Conservation (phyloP, 2,113 vertebrate species). For the Gobius niger region DNA sequence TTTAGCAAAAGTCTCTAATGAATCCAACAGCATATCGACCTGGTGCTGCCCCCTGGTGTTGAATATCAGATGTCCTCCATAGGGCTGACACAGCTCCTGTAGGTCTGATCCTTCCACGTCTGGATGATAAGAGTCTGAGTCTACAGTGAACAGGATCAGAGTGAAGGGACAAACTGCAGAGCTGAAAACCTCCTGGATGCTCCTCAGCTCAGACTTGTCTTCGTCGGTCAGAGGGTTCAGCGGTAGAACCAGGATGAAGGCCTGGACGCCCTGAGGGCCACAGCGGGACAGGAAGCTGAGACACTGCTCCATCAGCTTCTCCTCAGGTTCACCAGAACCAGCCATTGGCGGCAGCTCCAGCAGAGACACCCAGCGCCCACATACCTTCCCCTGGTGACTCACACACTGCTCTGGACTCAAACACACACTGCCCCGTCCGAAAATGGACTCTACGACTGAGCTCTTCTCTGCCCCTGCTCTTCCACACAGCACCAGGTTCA, state of each 20-base stretch:
- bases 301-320: slow-evolving; percentile 5
- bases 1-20: too few species aligned
- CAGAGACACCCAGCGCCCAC: slow-evolving; percentile 32
- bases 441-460: slow-evolving; percentile 15
- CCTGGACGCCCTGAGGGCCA: slow-evolving; percentile 39
- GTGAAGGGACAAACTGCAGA: slow-evolving; percentile 22
- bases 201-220: slow-evolving; percentile 45
- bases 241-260: slow-evolving; percentile 41
- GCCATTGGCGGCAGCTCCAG: slow-evolving; percentile 39
- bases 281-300: slow-evolving; percentile 29
- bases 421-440: slow-evolving; percentile 26
- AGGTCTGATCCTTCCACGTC: not conserved
- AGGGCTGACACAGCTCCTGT: not conserved
- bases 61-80: not conserved
- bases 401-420: too few species aligned
- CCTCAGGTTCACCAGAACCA: slow-evolving; percentile 20
- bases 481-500: slow-evolving; percentile 39
- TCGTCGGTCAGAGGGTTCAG: slow-evolving; percentile 19
- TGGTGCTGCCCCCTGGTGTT: too few species aligned
- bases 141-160: slow-evolving; percentile 32
- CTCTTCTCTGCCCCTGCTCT: slow-evolving; percentile 26
- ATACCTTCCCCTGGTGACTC: slow-evolving; percentile 28
- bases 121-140: slow-evolving; percentile 22
- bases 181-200: slow-evolving; percentile 26
- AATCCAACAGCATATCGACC: too few species aligned